Percentiles rank a stretch among this genome's conserved stretches.
Evolutionary conservation across 2,888 invertebrate genomes (phyloP).

Genomic region (Catonia carolina): DNA sequence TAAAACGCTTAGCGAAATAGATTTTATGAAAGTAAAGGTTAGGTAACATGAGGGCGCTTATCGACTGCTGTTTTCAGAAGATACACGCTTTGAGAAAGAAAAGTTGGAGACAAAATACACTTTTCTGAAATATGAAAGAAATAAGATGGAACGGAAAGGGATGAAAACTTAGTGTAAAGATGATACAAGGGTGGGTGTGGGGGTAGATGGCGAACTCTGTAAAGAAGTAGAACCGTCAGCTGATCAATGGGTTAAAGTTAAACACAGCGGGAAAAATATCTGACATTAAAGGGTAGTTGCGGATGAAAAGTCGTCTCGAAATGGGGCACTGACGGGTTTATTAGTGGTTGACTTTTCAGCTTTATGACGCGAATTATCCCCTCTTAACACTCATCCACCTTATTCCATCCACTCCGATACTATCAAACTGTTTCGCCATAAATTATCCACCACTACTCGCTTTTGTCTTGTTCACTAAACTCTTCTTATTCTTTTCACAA

Average conservation of each 20-base stretch:
- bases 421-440: slow-evolving; percentile 10
- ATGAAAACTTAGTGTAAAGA: background rate
- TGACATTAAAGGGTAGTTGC: background rate
- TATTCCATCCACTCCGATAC: background rate
- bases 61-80: too few species aligned
- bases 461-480: too few species aligned
- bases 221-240: background rate
- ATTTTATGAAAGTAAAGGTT: too few species aligned
- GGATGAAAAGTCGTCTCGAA: slow-evolving; percentile 10
- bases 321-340: slow-evolving; percentile 12
- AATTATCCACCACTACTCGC: slow-evolving; percentile 1
- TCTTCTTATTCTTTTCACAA: too few species aligned
- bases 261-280: slow-evolving; percentile 13
- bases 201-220: too few species aligned
- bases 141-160: background rate
- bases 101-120: too few species aligned
- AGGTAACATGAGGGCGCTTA: too few species aligned
- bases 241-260: slow-evolving; percentile 14
- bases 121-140: too few species aligned
- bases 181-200: background rate
- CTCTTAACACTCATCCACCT: background rate
- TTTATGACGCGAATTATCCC: slow-evolving; percentile 4
- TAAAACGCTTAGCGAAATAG: too few species aligned
- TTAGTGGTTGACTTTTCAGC: slow-evolving; percentile 14
- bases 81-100: too few species aligned